Base-by-base conservation (phyloP, 2,113 vertebrate genomes). In the Aphelocoma coerulescens region DNA sequence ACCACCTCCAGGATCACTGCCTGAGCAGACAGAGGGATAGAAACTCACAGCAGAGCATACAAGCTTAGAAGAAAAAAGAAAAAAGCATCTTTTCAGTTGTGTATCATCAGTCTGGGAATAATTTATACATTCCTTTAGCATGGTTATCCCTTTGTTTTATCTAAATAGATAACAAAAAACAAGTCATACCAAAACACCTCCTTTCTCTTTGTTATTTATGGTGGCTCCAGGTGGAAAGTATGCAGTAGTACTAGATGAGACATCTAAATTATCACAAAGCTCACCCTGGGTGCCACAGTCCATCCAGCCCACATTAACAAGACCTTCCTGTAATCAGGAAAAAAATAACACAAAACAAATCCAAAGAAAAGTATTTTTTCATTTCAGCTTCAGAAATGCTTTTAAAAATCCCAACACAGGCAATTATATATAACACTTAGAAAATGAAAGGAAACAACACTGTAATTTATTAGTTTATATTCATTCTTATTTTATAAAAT, bases 291-390 rank as follows among this genome's bases (percentile, higher is more conserved):
- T 97, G 57, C 96, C 92, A 97, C 99, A 99, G 97, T 99, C 99
- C 96, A 99, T 98, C 99, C 99, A 99, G 55, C 99, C 99, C 66
- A 99, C 98, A 63, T 99, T 98, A 81, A 98, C 99, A 68, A 99
- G 98, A 55, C 99, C 99, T 37, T 99, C 99, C 99, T 99, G 91
- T 79, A 95, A 79, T 51, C 8, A 48, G 35, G 55, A 55, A 57
- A 63, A 44, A 85, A 55, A 51, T 84, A 81, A n/a, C n/a, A 72
- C 26, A 81, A 81, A 88, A 14, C 27, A 61, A 79, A 77, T 81
- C 35, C 65, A 75, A 85, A 35, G 23, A 35, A 49, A 33, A 82
- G 26, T 28, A 33, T 52, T 72, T 80, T 67, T 74, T 9, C 71
- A 87, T 71, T 65, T 80, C 37, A 67, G 15, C n/a, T 52, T 52